Conservation (phyloP, 1,140 invertebrate species). For the Cylas formicarius region DNA sequence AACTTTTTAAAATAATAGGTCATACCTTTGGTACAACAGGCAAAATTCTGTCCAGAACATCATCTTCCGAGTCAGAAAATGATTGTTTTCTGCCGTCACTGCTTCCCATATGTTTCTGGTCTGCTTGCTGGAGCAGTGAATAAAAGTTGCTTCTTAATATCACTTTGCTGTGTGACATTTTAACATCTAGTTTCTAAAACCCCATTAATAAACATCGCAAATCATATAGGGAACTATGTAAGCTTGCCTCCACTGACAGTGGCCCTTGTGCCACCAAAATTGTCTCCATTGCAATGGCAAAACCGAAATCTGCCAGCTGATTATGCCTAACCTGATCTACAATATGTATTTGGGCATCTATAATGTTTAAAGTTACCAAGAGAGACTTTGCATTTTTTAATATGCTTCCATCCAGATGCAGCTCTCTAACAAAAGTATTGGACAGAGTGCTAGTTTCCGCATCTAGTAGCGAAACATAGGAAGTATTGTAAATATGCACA, state of each 20-base stretch:
- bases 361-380: slow-evolving; percentile 60
- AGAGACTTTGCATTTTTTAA: slow-evolving; percentile 64
- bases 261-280: slow-evolving; percentile 67
- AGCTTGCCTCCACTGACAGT: slow-evolving; percentile 64
- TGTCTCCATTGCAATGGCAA: slow-evolving; percentile 65
- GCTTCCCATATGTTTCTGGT: not conserved
- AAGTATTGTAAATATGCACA: slow-evolving; percentile 77
- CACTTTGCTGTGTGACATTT: slow-evolving; percentile 60
- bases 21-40: slow-evolving; percentile 65
- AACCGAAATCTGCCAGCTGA: slow-evolving; percentile 61
- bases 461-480: slow-evolving; percentile 61
- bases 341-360: slow-evolving; percentile 49
- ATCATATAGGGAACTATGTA: not conserved
- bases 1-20: slow-evolving; percentile 6
- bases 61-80: slow-evolving; percentile 6
- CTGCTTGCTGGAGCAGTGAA: slow-evolving; percentile 40
- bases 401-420: slow-evolving; percentile 70
- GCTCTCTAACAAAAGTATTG: slow-evolving; percentile 65
- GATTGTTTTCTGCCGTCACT: slow-evolving; percentile 1
- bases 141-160: slow-evolving; percentile 60
- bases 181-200: slow-evolving; percentile 63
- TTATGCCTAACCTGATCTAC: slow-evolving; percentile 38
- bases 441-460: slow-evolving; percentile 61
- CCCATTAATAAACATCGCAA: slow-evolving; percentile 10
- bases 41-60: slow-evolving; percentile 50